Evolutionary conservation across 2,888 invertebrate species (phyloP), one percentile per base, ranked within the genome.

Genomic region (Protodeltote pygarga): DNA sequence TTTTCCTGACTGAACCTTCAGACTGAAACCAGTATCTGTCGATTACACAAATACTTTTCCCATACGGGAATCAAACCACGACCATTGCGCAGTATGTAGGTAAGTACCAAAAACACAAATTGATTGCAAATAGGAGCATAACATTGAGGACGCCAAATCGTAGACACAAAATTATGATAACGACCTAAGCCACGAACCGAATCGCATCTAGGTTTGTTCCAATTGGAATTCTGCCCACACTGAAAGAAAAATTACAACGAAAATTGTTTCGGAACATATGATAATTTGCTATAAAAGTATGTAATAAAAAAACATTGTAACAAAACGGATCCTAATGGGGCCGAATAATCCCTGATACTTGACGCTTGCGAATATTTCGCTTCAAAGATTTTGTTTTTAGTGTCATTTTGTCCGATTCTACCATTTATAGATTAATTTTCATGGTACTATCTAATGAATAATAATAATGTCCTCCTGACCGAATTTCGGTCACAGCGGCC

Each of bases 181-280:
- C 4, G 28, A 58, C 49, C 59, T 29, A 33, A 33, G 29, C 11
- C 14, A n/a, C 5, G 20, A 21, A 17, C 33, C 24, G 28, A 33
- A 38, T 29, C 37, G 38, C 3, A 23, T 24, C n/a, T 8, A 29
- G 33, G 20, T 17, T 11, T 19, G 6, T 11, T 3, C n/a, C 3
- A 19, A 25, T 29, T 53, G 53, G 51, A 59, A 53, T 31, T 4
- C 3, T 50, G 51, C 39, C 32, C 57, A 31, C 15, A 47, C 4
- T 0, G 9, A 34, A 23, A 13, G 5, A 28, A 21, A 10, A 47
- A 13, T 6, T 1, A 10, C 34, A 1, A 2, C 5, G n/a, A 20
- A 37, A 10, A 33, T 23, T 29, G 25, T 34, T 9, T 19, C 5
- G 9, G 13, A 24, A 42, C 3, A 28, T 59, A 29, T 27, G 5